These are phyloP conservation scores for Mesoligia furuncula DNA, from an alignment of 2,888 invertebrate species.

Conservation along the genomic window DNA sequence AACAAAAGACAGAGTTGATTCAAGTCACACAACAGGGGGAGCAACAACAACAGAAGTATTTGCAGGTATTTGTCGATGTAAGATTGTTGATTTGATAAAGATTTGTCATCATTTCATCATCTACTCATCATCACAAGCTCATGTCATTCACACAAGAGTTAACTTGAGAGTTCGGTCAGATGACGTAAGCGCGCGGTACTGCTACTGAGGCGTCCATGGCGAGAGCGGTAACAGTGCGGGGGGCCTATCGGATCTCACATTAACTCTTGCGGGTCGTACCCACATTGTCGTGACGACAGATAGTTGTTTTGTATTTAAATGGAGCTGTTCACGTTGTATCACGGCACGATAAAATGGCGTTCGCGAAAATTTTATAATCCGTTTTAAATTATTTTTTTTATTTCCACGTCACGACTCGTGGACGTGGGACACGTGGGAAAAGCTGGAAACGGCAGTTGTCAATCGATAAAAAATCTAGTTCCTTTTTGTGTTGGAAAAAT, in stretches of 20 bases:
- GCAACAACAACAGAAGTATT: conserved; percentile 85
- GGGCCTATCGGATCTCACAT: background rate
- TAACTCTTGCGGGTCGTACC: background rate
- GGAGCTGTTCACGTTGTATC: no score
- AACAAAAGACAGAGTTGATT: conserved; percentile 84
- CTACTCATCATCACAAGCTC: conserved; percentile 6
- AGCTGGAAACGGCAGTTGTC: background rate
- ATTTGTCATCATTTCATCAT: conserved; percentile 30
- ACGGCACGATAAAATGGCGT: background rate
- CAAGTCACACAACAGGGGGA: conserved; percentile 79
- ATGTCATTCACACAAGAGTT: background rate
- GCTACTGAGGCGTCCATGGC: background rate
- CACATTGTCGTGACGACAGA: background rate
- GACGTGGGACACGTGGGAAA: no score
- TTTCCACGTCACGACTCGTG: background rate
- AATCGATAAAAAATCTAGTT: background rate
- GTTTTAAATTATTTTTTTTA: background rate
- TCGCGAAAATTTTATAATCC: background rate
- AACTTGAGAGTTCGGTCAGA: background rate
- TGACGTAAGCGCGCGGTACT: background rate
- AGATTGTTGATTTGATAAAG: conserved; percentile 29
- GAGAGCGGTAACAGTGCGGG: background rate
- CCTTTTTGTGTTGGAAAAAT: background rate
- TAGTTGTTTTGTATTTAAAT: background rate
- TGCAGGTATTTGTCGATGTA: conserved; percentile 78